Conservation (phyloP, 2,888 invertebrate genomes). For the Orthosia incerta region DNA sequence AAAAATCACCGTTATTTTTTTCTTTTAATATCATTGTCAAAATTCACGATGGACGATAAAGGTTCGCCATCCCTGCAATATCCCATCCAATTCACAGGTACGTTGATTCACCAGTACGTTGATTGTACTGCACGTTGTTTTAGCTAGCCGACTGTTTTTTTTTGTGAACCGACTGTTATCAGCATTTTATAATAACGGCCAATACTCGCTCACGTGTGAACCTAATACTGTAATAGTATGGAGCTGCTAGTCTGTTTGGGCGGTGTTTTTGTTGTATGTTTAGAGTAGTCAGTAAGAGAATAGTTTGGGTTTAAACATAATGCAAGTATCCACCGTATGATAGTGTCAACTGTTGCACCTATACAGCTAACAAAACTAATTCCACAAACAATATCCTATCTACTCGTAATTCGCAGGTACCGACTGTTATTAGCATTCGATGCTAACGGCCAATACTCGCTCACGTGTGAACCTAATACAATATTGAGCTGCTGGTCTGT, state of each 20-base stretch:
- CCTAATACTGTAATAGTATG: conserved; percentile 20
- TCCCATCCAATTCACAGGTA: neutral
- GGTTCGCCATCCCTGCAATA: too few species aligned
- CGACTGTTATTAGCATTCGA: conserved; percentile 13
- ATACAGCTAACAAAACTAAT: too few species aligned
- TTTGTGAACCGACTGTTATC: conserved; percentile 10
- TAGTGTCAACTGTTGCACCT: too few species aligned
- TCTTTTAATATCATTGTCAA: too few species aligned
- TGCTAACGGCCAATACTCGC: neutral
- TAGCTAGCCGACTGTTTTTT: neutral
- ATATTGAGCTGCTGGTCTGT: conserved; percentile 7
- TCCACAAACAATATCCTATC: neutral
- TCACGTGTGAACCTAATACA: conserved; percentile 17
- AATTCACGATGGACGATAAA: too few species aligned
- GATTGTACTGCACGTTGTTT: conserved; percentile 14
- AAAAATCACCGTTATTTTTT: too few species aligned
- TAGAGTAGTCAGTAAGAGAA: too few species aligned
- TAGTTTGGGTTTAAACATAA: too few species aligned
- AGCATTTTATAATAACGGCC: neutral
- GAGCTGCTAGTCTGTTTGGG: neutral
- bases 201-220: conserved; percentile 9
- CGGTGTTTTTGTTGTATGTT: neutral
- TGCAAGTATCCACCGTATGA: too few species aligned
- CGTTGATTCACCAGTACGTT: neutral
- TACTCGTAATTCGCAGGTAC: too few species aligned